Evolutionary conservation across 2,113 vertebrate species (phyloP).

Genomic region (Hippopotamus amphibius): DNA sequence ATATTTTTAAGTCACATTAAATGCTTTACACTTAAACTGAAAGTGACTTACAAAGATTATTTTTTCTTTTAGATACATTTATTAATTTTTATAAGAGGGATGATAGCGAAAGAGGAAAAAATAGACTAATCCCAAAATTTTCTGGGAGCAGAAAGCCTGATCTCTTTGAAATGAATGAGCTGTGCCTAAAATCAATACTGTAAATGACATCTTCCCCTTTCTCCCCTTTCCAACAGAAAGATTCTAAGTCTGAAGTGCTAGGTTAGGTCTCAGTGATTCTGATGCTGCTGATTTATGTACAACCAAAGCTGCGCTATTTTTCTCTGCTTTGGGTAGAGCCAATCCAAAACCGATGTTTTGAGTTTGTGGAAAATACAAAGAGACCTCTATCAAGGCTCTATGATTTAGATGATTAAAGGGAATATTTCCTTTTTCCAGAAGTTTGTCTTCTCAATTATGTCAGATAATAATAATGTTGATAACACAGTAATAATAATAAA

Average conservation of each 20-base stretch:
- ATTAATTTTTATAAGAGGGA: background rate
- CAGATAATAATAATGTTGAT: background rate
- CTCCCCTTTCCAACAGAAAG: background rate
- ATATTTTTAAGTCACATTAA: slow-evolving; percentile 2
- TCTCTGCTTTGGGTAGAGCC: background rate
- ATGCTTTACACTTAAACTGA: background rate
- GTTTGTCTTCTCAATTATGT: background rate
- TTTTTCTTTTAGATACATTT: background rate
- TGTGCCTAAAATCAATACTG: background rate
- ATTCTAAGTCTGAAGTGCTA: background rate
- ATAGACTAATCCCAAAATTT: background rate
- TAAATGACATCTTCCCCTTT: background rate
- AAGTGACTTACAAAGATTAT: background rate
- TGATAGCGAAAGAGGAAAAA: background rate
- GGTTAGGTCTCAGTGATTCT: background rate
- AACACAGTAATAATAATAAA: background rate
- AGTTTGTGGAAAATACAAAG: background rate
- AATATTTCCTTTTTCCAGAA: background rate
- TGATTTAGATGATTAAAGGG: background rate
- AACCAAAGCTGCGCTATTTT: background rate
- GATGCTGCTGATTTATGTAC: background rate
- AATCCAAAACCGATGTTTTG: background rate
- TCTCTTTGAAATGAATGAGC: background rate
- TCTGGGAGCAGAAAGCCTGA: background rate
- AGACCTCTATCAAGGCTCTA: background rate